A percentile compares a stretch with the other conserved stretches of the same genome.
Evolutionary conservation across 2,797 vertebrate species (phyloP).

Genomic region (Sebastes vulpes): DNA sequence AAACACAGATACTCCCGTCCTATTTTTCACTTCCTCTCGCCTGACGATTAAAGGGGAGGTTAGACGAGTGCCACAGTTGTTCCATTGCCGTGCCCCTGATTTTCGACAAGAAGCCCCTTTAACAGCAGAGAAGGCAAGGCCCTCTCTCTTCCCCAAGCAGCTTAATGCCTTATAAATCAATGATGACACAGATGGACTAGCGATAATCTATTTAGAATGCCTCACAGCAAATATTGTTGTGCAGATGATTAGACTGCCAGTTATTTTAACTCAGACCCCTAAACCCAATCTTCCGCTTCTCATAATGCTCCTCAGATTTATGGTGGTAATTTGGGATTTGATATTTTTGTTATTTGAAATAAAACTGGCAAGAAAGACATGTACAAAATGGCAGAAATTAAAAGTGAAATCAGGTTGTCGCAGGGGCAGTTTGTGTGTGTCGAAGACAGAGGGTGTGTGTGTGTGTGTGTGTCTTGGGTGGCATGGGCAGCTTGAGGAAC

Average conservation of each 20-base stretch:
- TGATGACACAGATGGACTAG: conserved; percentile 99
- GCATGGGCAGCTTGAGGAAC: conserved; percentile 88
- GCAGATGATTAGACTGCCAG: conserved; percentile 98
- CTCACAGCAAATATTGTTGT: conserved; percentile 99
- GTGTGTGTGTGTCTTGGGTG: conserved; percentile 68
- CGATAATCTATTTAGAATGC: conserved; percentile 99
- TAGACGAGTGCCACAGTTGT: conserved; percentile 89
- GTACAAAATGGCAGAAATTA: conserved; percentile 17
- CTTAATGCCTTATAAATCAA: conserved; percentile 99
- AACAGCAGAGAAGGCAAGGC: conserved; percentile 90
- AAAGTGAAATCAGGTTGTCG: conserved; percentile 45
- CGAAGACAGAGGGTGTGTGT: background rate
- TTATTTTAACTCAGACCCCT: conserved; percentile 90
- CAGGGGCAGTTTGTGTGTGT: conserved; percentile 22
- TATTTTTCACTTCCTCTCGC: conserved; percentile 88
- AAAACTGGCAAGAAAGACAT: conserved; percentile 34
- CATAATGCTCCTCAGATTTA: conserved; percentile 65
- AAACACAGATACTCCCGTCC: conserved; percentile 74
- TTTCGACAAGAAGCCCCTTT: conserved; percentile 93
- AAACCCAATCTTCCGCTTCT: conserved; percentile 76
- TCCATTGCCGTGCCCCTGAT: conserved; percentile 90
- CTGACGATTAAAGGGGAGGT: conserved; percentile 88
- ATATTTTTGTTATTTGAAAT: conserved; percentile 56
- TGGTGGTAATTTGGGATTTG: conserved; percentile 52
- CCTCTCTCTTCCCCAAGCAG: conserved; percentile 90